These are phyloP conservation scores for Serrognathus titanus DNA, from an alignment of 2,888 invertebrate genomes.

Conservation along the genomic window DNA sequence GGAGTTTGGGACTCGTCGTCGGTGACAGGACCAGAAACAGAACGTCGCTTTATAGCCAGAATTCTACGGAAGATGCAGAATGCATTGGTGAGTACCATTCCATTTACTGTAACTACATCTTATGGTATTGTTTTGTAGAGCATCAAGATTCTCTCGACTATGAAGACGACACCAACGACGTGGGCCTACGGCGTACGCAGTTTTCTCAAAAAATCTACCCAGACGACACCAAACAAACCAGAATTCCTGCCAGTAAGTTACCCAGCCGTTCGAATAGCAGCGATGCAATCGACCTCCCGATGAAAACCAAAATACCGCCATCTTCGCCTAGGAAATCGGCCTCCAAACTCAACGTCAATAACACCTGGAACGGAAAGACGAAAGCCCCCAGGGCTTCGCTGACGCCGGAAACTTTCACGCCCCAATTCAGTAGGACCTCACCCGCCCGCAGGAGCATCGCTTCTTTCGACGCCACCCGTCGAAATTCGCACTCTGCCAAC, in stretches of 20 bases:
- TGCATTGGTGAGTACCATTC: constrained; percentile 57
- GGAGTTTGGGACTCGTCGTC: constrained; percentile 71
- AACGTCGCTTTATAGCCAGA: constrained; percentile 68
- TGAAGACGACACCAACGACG: constrained; percentile 64
- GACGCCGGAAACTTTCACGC: constrained; percentile 62
- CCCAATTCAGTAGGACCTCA: constrained; percentile 38
- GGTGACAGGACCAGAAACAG: constrained; percentile 53
- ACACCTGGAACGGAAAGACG: constrained; percentile 72
- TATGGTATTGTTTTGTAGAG: constrained; percentile 48
- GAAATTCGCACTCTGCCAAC: constrained; percentile 54
- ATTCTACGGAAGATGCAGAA: constrained; percentile 70
- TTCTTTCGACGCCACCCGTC: constrained; percentile 45
- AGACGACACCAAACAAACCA: constrained; percentile 42
- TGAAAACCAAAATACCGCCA: constrained; percentile 42
- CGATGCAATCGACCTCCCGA: constrained; percentile 42
- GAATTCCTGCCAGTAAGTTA: constrained; percentile 26
- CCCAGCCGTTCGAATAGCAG: constrained; percentile 49
- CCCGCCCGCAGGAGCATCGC: constrained; percentile 47
- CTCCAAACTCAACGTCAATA: constrained; percentile 49
- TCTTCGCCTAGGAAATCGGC: constrained; percentile 52
- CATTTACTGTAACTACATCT: too few relatives aligned
- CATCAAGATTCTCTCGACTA: constrained; percentile 59
- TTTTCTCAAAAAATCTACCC: constrained; percentile 62
- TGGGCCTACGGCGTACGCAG: constrained; percentile 69
- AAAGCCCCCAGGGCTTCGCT: constrained; percentile 51